phyloP scores from a whole-genome alignment of 2,797 vertebrate species.

The Poliocrania exsul region DNA sequence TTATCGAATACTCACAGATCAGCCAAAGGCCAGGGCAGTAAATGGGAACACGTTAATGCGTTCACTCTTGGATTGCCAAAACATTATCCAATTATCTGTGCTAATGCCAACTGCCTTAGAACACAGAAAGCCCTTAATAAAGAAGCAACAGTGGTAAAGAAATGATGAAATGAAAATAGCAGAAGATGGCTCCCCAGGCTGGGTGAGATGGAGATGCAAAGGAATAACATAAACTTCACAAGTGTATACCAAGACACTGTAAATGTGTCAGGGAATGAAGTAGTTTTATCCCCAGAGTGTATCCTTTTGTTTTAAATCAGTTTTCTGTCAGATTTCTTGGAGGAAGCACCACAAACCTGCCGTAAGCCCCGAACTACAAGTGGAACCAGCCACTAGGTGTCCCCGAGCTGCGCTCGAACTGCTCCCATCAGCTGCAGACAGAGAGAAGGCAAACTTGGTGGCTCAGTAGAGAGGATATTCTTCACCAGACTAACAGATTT shows the following conservation, averaged over 20 bases:
- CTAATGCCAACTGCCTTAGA: not conserved
- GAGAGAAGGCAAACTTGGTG: not conserved
- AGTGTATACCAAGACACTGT: not conserved
- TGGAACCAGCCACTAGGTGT: slow-evolving; percentile 20
- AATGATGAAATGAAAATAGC: not conserved
- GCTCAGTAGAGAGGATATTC: not conserved
- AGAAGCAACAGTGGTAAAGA: not conserved
- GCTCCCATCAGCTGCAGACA: not conserved
- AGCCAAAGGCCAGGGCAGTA: not conserved
- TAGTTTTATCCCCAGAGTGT: not conserved
- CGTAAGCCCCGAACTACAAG: not conserved
- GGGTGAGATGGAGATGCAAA: not conserved
- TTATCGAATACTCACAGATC: not conserved
- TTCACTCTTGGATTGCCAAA: slow-evolving; percentile 1
- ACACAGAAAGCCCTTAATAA: not conserved
- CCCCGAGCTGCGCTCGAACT: not conserved
- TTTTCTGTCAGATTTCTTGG: not conserved
- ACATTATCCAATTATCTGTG: not conserved
- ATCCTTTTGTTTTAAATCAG: not conserved
- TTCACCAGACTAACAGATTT: not conserved
- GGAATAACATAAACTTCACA: not conserved
- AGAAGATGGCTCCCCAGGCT: not conserved
- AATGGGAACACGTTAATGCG: not conserved
- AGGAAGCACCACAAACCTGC: not conserved
- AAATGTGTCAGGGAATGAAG: not conserved